Conservation (phyloP, 2,797 vertebrate species). For the Diglossa cyanea region DNA sequence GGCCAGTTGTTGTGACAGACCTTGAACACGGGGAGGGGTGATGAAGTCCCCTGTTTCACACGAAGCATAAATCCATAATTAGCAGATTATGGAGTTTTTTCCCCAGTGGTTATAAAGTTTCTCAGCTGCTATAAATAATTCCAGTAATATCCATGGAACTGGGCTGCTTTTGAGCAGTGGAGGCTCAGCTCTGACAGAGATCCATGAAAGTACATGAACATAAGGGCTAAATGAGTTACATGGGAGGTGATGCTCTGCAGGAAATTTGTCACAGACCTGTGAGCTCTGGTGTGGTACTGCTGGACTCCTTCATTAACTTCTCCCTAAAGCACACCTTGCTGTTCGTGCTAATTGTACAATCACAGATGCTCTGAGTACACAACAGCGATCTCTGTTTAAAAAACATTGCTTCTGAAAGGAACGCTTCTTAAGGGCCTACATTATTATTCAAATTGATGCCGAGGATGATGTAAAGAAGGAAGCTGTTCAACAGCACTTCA, state of each 20-base stretch:
- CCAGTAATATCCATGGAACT: not conserved
- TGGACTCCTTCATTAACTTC: not conserved
- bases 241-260: not conserved
- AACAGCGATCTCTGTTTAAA: conserved; percentile 4
- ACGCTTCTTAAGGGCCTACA: conserved; percentile 13
- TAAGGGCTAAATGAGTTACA: not conserved
- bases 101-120: not conserved
- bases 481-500: conserved; percentile 62
- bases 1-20: not conserved
- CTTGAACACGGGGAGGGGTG: fast-evolving
- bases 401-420: conserved; percentile 32
- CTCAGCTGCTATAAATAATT: not conserved
- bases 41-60: not conserved
- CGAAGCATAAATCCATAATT: not conserved
- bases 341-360: not conserved
- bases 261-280: fast-evolving
- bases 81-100: not conserved
- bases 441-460: conserved; percentile 67
- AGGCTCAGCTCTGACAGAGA: not conserved
- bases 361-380: not conserved
- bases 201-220: not conserved
- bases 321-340: not conserved
- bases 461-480: conserved; percentile 61
- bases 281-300: not conserved
- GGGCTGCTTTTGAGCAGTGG: not conserved